Conservation (phyloP, 2,888 invertebrate species). For the Lucinisca nassula region DNA sequence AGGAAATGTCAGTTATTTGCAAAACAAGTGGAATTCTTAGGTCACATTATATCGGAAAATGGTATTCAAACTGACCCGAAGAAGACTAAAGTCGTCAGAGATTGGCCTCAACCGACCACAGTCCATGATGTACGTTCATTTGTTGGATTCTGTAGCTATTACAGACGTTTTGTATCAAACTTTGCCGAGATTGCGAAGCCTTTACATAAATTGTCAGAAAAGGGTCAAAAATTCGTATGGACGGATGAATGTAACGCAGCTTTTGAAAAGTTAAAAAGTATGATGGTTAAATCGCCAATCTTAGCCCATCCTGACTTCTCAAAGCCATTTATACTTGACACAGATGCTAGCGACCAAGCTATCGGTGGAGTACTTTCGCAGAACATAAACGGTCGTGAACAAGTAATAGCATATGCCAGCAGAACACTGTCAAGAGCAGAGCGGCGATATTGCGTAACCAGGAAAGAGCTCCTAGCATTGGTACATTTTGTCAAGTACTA, state of each 20-base stretch:
- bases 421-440: neutral
- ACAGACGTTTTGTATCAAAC: neutral
- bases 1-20: neutral
- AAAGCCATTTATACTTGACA: neutral
- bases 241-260: too few relatives aligned
- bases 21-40: neutral
- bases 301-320: neutral
- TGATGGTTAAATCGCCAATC: neutral
- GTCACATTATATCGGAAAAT: neutral
- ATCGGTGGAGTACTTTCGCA: neutral
- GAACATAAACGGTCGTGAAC: neutral
- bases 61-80: neutral
- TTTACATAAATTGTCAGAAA: neutral
- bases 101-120: neutral
- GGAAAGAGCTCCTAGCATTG: too few relatives aligned
- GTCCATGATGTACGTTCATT: neutral
- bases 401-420: neutral
- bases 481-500: neutral
- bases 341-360: neutral
- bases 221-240: neutral
- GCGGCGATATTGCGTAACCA: neutral
- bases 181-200: neutral
- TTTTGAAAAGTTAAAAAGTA: neutral
- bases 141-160: neutral
- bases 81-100: neutral